Conservation (phyloP, 2,888 invertebrate genomes). For the Microplitis manilae region DNA sequence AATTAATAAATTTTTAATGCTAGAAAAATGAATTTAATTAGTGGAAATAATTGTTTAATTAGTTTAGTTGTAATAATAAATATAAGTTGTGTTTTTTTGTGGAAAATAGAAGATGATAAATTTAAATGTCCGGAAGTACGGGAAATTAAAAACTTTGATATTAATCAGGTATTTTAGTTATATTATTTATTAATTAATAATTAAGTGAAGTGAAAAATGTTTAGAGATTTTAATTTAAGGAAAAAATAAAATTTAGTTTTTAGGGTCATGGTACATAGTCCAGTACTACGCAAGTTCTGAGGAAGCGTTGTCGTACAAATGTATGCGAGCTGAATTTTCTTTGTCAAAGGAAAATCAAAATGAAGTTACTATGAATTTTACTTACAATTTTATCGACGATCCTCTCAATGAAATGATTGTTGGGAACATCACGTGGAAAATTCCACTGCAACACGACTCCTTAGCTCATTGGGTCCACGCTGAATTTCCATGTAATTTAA, state of each 20-base stretch:
- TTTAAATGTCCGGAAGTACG: conserved; percentile 84
- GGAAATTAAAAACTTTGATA: conserved; percentile 85
- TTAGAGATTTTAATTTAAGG: no score
- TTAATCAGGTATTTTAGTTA: conserved; percentile 76
- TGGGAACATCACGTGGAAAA: conserved; percentile 90
- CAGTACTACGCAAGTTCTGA: conserved; percentile 93
- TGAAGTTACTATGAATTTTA: conserved; percentile 90
- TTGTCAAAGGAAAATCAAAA: conserved; percentile 71
- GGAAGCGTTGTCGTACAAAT: conserved; percentile 87
- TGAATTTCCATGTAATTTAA: conserved; percentile 81
- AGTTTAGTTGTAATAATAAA: background rate
- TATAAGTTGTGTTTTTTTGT: conserved; percentile 39
- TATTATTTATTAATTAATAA: background rate
- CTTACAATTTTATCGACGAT: conserved; percentile 88
- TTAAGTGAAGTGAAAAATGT: no score
- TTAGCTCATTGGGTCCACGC: conserved; percentile 92
- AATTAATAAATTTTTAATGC: background rate
- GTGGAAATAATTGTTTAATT: background rate
- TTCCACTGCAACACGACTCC: conserved; percentile 74
- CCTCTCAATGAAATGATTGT: conserved; percentile 84
- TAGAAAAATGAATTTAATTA: background rate
- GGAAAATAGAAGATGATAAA: conserved; percentile 76
- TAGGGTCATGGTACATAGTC: conserved; percentile 89
- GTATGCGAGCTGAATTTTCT: conserved; percentile 85
- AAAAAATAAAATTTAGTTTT: conserved; percentile 74